Percentiles rank a stretch among this genome's conserved stretches.
Conservation (phyloP, 1,140 invertebrate genomes). For the Caligus rogercresseyi region DNA sequence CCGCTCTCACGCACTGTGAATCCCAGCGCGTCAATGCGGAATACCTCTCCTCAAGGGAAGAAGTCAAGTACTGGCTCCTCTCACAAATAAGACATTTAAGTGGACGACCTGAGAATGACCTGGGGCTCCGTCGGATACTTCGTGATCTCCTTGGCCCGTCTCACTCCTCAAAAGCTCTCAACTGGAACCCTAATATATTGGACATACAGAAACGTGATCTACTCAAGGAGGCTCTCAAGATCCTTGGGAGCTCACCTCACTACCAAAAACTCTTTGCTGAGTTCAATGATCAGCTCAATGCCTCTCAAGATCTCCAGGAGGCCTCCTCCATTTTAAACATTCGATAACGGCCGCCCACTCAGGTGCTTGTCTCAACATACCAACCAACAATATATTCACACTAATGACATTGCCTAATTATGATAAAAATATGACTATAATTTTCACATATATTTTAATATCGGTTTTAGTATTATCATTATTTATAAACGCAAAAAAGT, state of each 20-base stretch:
- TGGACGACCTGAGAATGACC: not conserved
- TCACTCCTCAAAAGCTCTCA: not conserved
- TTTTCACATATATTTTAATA: too few species aligned
- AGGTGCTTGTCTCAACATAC: not conserved
- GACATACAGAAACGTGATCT: conserved; percentile 3
- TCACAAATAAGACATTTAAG: not conserved
- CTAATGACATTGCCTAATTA: too few species aligned
- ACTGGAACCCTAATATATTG: not conserved
- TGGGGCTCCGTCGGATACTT: not conserved
- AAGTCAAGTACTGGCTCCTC: conserved; percentile 9
- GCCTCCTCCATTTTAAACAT: not conserved
- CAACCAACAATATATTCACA: not conserved
- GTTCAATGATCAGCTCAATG: conserved; percentile 15
- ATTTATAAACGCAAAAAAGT: not conserved
- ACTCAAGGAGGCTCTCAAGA: conserved; percentile 1
- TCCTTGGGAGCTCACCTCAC: not conserved
- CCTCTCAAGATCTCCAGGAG: not conserved
- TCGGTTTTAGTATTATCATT: too few species aligned
- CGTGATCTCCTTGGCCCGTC: not conserved
- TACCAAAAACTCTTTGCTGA: conserved; percentile 5
- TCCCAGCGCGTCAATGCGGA: not conserved
- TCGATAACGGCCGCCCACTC: not conserved
- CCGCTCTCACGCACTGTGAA: not conserved
- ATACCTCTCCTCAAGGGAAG: not conserved
- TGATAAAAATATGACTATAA: too few species aligned